Conservation (phyloP, 2,797 vertebrate genomes). For the Falco naumanni region DNA sequence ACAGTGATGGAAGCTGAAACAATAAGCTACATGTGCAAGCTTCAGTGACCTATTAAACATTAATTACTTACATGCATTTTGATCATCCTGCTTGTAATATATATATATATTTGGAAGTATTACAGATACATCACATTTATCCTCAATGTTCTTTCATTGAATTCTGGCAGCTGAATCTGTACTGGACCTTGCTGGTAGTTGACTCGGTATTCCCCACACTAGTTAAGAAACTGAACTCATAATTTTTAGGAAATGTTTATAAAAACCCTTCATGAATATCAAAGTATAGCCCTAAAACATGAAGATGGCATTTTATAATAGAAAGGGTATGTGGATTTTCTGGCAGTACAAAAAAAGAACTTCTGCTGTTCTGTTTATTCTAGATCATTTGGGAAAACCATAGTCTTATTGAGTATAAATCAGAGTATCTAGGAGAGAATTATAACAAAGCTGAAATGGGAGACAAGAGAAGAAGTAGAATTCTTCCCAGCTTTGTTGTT, state of each 20-base stretch:
- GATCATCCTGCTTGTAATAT: background rate
- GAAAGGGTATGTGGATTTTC: background rate
- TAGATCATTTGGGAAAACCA: background rate
- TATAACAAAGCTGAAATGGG: conserved; percentile 4
- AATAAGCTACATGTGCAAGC: background rate
- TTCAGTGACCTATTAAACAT: background rate
- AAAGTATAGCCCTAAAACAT: background rate
- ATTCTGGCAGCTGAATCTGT: background rate
- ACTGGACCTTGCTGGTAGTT: background rate
- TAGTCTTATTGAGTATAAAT: background rate
- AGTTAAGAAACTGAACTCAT: background rate
- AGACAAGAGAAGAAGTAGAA: conserved; percentile 19
- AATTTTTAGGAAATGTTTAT: background rate
- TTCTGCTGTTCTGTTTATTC: background rate
- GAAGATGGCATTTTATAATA: background rate
- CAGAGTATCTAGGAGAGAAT: background rate
- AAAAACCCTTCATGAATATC: background rate
- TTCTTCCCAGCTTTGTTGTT: background rate
- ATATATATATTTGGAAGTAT: background rate
- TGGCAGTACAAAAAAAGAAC: background rate
- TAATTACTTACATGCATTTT: background rate
- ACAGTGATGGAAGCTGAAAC: background rate
- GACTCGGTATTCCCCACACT: background rate
- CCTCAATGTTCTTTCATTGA: background rate
- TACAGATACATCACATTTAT: background rate